These are phyloP conservation scores for Crocallis elinguaria DNA, from an alignment of 2,888 invertebrate species.

Conservation along the genomic window DNA sequence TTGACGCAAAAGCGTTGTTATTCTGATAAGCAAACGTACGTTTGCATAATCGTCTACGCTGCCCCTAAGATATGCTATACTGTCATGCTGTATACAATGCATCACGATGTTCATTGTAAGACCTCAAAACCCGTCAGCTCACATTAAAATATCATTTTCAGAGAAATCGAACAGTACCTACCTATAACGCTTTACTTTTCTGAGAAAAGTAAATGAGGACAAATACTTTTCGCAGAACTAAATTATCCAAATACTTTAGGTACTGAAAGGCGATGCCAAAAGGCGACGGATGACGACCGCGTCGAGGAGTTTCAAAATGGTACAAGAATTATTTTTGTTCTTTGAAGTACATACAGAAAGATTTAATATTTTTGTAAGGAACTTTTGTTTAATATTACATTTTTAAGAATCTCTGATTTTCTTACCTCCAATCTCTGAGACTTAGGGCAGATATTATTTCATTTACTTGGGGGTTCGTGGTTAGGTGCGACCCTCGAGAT, in stretches of 20 bases:
- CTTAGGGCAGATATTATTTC: too few species aligned
- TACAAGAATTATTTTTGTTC: slow-evolving; percentile 9
- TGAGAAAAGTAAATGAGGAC: slow-evolving; percentile 37
- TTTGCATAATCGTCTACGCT: too few species aligned
- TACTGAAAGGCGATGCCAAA: slow-evolving; percentile 33
- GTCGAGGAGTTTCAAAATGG: slow-evolving; percentile 32
- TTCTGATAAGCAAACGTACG: too few species aligned
- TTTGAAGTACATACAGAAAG: background rate
- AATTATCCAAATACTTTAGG: slow-evolving; percentile 35
- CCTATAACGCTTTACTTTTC: slow-evolving; percentile 14
- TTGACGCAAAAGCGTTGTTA: too few species aligned
- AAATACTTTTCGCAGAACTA: slow-evolving; percentile 38
- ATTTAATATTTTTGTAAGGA: background rate
- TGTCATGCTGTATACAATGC: too few species aligned
- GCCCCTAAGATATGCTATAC: too few species aligned
- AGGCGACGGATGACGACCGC: slow-evolving; percentile 28
- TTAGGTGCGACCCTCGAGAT: too few species aligned
- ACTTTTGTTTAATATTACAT: background rate
- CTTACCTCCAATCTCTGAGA: too few species aligned
- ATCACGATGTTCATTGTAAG: too few species aligned
- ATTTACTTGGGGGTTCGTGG: too few species aligned
- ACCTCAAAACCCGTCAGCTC: too few species aligned
- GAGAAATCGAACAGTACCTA: slow-evolving; percentile 1
- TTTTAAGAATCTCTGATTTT: background rate
- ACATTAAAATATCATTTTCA: too few species aligned